These are phyloP conservation scores for Catalaphyllia jardinei DNA, from an alignment of 64 coral and sea anemone genomes.

Conservation along the genomic window DNA sequence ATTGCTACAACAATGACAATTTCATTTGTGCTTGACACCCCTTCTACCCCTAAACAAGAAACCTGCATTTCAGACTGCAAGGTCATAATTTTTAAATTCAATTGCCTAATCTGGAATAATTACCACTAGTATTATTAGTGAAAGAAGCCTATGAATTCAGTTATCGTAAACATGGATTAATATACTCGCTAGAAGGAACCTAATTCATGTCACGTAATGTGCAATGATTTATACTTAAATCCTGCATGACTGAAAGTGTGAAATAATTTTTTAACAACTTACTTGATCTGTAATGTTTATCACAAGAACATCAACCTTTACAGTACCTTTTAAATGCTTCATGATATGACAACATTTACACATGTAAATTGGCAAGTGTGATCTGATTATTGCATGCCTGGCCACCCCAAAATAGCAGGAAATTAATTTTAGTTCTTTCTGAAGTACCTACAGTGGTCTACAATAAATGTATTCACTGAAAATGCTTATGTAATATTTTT, in stretches of 20 bases:
- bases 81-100: too few species aligned
- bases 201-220: neutral
- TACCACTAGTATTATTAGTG: too few species aligned
- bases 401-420: neutral
- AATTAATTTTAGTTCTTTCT: neutral
- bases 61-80: too few species aligned
- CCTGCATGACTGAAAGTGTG: neutral
- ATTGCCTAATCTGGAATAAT: too few species aligned
- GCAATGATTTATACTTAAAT: neutral
- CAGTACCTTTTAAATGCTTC: neutral
- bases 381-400: neutral
- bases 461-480: neutral
- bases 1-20: too few species aligned
- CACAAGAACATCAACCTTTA: neutral
- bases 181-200: neutral
- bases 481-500: neutral
- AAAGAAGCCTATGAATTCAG: too few species aligned
- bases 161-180: too few species aligned
- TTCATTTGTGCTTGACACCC: too few species aligned
- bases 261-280: neutral
- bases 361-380: neutral
- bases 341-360: neutral
- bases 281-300: neutral
- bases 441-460: neutral
- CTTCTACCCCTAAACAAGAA: too few species aligned